These are phyloP conservation scores for Drosophila neonasuta DNA, from an alignment of 2,888 invertebrate genomes.

Conservation along the genomic window DNA sequence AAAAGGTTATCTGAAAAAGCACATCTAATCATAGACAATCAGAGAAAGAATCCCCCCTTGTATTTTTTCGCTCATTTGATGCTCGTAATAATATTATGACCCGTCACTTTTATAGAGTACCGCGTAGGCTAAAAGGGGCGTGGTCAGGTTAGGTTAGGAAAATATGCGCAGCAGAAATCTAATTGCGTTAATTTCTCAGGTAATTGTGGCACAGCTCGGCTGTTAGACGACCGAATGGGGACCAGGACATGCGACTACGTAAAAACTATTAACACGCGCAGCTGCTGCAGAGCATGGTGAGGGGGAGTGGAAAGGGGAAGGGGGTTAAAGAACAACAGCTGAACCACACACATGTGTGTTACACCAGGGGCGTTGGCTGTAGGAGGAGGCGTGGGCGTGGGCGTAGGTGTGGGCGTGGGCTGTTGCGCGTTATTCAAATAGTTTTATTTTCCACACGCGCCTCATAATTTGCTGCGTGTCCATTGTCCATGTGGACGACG, in stretches of 20 bases:
- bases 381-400: constrained; percentile 8
- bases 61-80: background rate
- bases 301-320: background rate
- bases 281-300: background rate
- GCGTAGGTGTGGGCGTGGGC: constrained; percentile 25
- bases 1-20: no score
- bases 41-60: background rate
- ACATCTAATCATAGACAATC: background rate
- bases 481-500: constrained; percentile 53
- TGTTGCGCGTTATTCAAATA: constrained; percentile 72
- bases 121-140: constrained; percentile 5
- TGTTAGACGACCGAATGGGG: constrained; percentile 22
- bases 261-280: constrained; percentile 70
- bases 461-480: constrained; percentile 56
- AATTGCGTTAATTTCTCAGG: constrained; percentile 74
- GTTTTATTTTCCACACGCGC: constrained; percentile 65
- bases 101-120: background rate
- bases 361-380: background rate
- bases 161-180: constrained; percentile 53
- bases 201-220: constrained; percentile 58
- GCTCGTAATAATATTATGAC: constrained; percentile 34
- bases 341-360: constrained; percentile 26
- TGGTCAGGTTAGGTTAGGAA: constrained; percentile 17
- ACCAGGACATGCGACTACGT: constrained; percentile 56
- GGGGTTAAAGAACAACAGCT: background rate